phyloP scores from a whole-genome alignment of 2,113 vertebrate genomes.

The Seriola aureovittata region DNA sequence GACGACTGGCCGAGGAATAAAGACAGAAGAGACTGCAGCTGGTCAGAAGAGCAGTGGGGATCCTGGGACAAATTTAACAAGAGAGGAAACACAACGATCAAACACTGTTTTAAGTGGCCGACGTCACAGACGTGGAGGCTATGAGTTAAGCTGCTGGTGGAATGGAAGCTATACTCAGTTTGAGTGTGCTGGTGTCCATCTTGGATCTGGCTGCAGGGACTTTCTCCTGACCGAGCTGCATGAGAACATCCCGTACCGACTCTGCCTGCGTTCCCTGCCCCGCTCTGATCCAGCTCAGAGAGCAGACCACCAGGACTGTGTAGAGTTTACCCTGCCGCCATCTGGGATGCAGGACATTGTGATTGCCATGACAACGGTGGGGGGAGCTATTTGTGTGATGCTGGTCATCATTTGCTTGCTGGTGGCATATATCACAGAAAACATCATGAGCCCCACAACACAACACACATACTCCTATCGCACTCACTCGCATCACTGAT shows the following conservation, averaged over 20 bases:
- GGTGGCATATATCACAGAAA: conserved; percentile 98
- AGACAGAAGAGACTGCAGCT: conserved; percentile 11
- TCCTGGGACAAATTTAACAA: conserved; percentile 21
- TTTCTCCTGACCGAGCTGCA: conserved; percentile 92
- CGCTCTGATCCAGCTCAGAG: conserved; percentile 31
- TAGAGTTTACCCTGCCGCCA: conserved; percentile 91
- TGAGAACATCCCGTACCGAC: conserved; percentile 92
- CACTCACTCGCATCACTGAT: conserved; percentile 76
- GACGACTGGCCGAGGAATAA: not conserved
- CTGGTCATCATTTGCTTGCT: conserved; percentile 97
- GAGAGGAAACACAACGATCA: conserved; percentile 16
- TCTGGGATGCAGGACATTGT: conserved; percentile 96
- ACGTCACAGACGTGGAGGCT: conserved; percentile 83
- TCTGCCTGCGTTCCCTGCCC: conserved; percentile 89
- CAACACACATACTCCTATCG: conserved; percentile 80
- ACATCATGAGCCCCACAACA: conserved; percentile 89
- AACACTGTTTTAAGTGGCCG: conserved; percentile 29
- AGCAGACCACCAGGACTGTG: conserved; percentile 83
- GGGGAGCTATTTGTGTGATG: conserved; percentile 98
- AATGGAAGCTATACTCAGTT: conserved; percentile 95
- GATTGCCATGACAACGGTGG: conserved; percentile 97
- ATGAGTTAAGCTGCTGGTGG: conserved; percentile 94
- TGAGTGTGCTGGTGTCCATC: conserved; percentile 91
- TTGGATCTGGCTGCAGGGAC: conserved; percentile 91
- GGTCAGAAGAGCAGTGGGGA: conserved; percentile 10